Base-by-base conservation (phyloP, 2,113 vertebrate genomes). In the Chlorodrepanis virens region DNA sequence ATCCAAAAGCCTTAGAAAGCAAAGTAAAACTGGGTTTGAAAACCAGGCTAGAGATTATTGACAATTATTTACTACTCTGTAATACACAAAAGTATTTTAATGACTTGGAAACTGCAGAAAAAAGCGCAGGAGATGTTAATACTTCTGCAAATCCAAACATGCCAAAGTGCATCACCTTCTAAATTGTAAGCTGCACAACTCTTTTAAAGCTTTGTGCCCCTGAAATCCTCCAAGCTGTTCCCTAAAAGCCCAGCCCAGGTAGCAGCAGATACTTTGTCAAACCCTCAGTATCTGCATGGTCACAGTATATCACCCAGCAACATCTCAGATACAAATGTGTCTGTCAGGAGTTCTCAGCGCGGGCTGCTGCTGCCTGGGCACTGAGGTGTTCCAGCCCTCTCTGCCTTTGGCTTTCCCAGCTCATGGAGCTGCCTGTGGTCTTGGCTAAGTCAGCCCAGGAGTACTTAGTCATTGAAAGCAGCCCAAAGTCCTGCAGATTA, bases 261-360 rank as follows among this genome's bases (percentile, higher is more conserved):
- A 56, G 56, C 52, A 64, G 44, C 63, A 64, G 44, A 33, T 5
- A 42, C 27, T 15, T 57, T 31, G 40, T 33, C 25, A 16, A 40
- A 1, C 8, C 13, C 29, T 35, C 28, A 20, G 2, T 11, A 27
- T n/a, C 27, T 42, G 10, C 4, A 18, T 1, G 11, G 12, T 10
- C 33, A 40, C n/a, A 60, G 33, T 40, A 27, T 12, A 25, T 23
- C 12, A 60, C 4, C n/a, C 50, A n/a, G 60, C 6, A 33, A 37
- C 49, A 21, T 1, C 47, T 21, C 7, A 7, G 44, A 70, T 11
- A 67, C 37, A 45, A 65, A 64, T 1, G 14, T 27, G 45, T 17
- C 44, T n/a, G 27, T 25, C 54, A 24, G 8, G 53, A 79, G 22
- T 6, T 39, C 64, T 49, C 27, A 40, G 85, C 24, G 10, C 27